phyloP scores from a whole-genome alignment of 2,113 vertebrate genomes.

The Neomonachus schauinslandi region DNA sequence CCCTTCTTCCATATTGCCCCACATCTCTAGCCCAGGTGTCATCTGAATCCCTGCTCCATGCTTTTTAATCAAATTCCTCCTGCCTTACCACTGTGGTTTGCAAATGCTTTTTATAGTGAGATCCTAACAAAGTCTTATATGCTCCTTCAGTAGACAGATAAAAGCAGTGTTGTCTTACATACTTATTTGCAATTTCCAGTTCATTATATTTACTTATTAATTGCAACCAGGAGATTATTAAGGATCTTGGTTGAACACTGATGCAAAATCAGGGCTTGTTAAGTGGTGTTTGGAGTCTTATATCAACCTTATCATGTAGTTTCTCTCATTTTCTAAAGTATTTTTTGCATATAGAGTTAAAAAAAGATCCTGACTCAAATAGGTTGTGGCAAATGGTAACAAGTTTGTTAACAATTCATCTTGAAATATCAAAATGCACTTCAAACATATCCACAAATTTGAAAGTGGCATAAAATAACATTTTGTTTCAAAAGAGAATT shows the following conservation, averaged over 20 bases:
- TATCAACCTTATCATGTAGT: not conserved
- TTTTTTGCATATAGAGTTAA: not conserved
- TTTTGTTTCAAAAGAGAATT: constrained; percentile 35
- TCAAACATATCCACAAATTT: not conserved
- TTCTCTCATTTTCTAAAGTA: not conserved
- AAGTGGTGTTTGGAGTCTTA: not conserved
- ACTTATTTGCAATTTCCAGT: not conserved
- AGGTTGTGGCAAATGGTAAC: not conserved
- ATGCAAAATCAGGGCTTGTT: not conserved
- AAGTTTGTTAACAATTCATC: not conserved
- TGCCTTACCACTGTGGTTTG: not conserved
- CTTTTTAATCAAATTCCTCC: not conserved
- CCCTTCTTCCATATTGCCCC: not conserved
- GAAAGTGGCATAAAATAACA: constrained; percentile 3
- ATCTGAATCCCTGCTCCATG: not conserved
- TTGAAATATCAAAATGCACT: not conserved
- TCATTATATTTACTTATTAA: not conserved
- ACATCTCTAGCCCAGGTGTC: not conserved
- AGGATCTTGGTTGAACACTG: not conserved
- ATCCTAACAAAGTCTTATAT: not conserved
- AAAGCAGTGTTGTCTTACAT: not conserved
- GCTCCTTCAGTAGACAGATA: not conserved
- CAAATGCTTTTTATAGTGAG: not conserved
- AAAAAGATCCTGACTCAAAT: not conserved
- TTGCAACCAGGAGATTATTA: not conserved